Evolutionary conservation across 2,888 invertebrate genomes (phyloP), one percentile per base, ranked within the genome.

Genomic region (Dysmachus trigonus): DNA sequence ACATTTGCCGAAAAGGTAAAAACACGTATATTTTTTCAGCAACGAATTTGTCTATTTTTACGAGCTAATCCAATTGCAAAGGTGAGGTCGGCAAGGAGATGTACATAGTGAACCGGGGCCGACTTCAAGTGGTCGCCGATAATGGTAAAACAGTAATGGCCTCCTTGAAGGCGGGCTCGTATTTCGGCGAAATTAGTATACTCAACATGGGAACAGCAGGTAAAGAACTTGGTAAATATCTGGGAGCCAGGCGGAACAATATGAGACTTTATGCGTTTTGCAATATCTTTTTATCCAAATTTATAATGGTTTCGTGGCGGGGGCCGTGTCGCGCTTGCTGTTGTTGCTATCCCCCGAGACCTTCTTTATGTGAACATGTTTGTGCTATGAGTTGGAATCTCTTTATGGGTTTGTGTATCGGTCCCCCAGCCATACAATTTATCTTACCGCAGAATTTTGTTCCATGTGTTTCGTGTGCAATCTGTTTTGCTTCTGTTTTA

Each of bases 101-200:
- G 99, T 99, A 99, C 94, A 99, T 99, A 94, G 99, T 99, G 89
- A 99, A 98, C 93, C 94, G 98, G 90, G 99, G 99, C 88, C 95
- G 97, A 89, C 95, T 98, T 90, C 98, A 96, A 94, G 99, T 97
- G 92, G 98, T 97, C 89, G 98, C 96, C 88, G 98, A 98, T 93
- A 97, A 98, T 93, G 98, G 98, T 89, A 96, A 97, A 93, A 98
- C 98, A 85, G 98, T 99, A 89, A 94, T 99, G 93, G 99, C 99
- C 90, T 98, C 98, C 89, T 95, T 99, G 91, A 98, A 98, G 93
- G 98, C 99, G 90, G 99, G 99, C 93, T 98, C 98, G 93, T 99
- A 99, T 95, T 99, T 99, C 94, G 99, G 99, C 91, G 99, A 99
- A 95, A 99, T 99, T 94, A 98, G 98, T 94, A 98, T 99, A 94